These are phyloP conservation scores for Probaryconus sp. DNA, from an alignment of 1,140 invertebrate species.

Conservation along the genomic window DNA sequence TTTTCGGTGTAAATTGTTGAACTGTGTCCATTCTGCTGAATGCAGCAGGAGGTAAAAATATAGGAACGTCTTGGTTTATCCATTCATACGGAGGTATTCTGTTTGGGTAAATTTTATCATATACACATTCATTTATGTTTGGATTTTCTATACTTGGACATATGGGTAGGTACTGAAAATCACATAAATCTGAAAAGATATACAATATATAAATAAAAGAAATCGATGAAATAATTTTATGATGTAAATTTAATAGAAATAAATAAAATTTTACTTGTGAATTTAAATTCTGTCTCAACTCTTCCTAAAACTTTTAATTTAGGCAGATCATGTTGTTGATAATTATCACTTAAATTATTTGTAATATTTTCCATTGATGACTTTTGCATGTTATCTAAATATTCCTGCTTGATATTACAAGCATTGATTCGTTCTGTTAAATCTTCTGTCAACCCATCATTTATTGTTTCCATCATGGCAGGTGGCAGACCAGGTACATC, in stretches of 20 bases:
- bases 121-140: slow-evolving; percentile 78
- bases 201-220: slow-evolving; percentile 42
- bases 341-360: slow-evolving; percentile 5
- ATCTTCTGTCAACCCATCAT: slow-evolving; percentile 2
- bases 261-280: slow-evolving; percentile 81
- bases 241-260: slow-evolving; percentile 9
- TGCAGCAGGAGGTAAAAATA: slow-evolving; percentile 86
- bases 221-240: slow-evolving; percentile 10
- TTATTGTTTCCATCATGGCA: slow-evolving; percentile 15
- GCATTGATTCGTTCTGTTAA: slow-evolving; percentile 6
- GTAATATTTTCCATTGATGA: neutral
- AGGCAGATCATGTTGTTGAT: slow-evolving; percentile 42
- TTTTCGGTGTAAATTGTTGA: slow-evolving; percentile 77
- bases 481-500: slow-evolving; percentile 24
- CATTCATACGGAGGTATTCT: slow-evolving; percentile 81
- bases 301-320: slow-evolving; percentile 82
- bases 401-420: slow-evolving; percentile 51
- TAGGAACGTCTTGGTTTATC: slow-evolving; percentile 80
- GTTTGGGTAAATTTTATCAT: slow-evolving; percentile 83
- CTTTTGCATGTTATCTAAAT: slow-evolving; percentile 20
- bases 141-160: slow-evolving; percentile 72
- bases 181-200: slow-evolving; percentile 84
- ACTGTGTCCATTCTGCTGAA: slow-evolving; percentile 88
- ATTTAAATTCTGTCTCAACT: slow-evolving; percentile 84
- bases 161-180: slow-evolving; percentile 94